phyloP scores from a whole-genome alignment of 2,797 vertebrate genomes.

The Acrocephalus scirpaceus region DNA sequence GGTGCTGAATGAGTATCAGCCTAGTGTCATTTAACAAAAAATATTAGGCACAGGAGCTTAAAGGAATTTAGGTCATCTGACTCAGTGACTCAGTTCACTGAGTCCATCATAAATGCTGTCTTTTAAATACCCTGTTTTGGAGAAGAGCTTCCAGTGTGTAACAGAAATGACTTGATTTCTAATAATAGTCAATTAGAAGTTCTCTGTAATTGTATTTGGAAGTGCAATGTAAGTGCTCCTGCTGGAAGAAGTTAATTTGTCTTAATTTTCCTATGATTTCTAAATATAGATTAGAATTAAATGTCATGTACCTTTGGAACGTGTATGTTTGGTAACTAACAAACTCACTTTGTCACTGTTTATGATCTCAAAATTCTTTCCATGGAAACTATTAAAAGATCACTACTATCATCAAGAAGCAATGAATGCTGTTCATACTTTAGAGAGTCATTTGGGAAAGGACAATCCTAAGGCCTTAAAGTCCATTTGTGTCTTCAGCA shows the following conservation, averaged over 20 bases:
- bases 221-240: conserved; percentile 36
- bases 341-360: conserved; percentile 78
- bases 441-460: conserved; percentile 48
- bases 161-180: conserved; percentile 23
- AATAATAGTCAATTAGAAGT: conserved; percentile 46
- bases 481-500: background rate
- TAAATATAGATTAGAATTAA: conserved; percentile 76
- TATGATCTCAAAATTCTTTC: conserved; percentile 79
- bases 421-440: conserved; percentile 64
- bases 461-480: conserved; percentile 4
- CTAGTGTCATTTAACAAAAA: conserved; percentile 1
- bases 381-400: conserved; percentile 77
- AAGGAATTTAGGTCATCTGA: conserved; percentile 53
- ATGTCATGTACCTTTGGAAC: conserved; percentile 81
- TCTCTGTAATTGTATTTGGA: conserved; percentile 54
- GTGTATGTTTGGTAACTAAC: conserved; percentile 77
- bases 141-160: background rate
- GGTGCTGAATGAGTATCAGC: background rate
- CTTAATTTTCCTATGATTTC: conserved; percentile 71
- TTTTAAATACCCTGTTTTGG: conserved; percentile 20
- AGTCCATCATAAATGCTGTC: background rate
- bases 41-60: background rate
- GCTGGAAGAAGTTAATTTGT: conserved; percentile 62
- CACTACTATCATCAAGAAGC: conserved; percentile 55
- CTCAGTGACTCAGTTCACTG: conserved; percentile 11